Evolutionary conservation across 2,888 invertebrate species (phyloP).

Genomic region (Smittia sp.): DNA sequence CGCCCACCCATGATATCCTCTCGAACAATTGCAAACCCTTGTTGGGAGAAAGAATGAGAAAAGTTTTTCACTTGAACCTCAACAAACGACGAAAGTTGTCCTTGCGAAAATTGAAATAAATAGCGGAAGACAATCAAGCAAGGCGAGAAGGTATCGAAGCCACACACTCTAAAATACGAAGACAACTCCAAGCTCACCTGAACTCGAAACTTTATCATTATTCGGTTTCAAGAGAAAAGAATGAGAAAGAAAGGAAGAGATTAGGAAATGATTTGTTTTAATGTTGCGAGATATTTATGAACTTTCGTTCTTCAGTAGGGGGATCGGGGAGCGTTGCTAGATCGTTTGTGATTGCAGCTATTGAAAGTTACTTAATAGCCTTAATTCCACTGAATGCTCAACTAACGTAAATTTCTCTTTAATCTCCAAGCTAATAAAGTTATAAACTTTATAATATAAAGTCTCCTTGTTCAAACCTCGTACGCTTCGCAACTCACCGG

Average conservation of each 20-base stretch:
- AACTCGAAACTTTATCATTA: slow-evolving; percentile 29
- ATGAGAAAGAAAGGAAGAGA: slow-evolving; percentile 8
- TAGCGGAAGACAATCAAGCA: background rate
- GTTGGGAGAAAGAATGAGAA: slow-evolving; percentile 43
- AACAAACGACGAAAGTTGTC: background rate
- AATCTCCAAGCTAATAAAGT: too few relatives aligned
- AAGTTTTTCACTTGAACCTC: slow-evolving; percentile 16
- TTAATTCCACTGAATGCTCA: too few relatives aligned
- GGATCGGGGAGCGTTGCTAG: too few relatives aligned
- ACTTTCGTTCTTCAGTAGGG: too few relatives aligned
- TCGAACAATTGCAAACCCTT: slow-evolving; percentile 74
- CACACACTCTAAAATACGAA: slow-evolving; percentile 14
- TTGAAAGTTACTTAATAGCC: too few relatives aligned
- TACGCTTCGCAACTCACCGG: slow-evolving; percentile 65
- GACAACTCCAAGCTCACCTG: slow-evolving; percentile 29
- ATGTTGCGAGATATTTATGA: background rate
- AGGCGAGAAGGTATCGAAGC: background rate
- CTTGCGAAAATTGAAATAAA: background rate
- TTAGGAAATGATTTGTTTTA: background rate
- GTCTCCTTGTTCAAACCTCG: too few relatives aligned
- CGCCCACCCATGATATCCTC: slow-evolving; percentile 74
- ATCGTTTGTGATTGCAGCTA: too few relatives aligned
- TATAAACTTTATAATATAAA: too few relatives aligned
- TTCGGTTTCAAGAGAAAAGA: slow-evolving; percentile 3
- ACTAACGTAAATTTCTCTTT: too few relatives aligned